Base-by-base conservation (phyloP, 1,140 invertebrate species). In the Myzus persicae region DNA sequence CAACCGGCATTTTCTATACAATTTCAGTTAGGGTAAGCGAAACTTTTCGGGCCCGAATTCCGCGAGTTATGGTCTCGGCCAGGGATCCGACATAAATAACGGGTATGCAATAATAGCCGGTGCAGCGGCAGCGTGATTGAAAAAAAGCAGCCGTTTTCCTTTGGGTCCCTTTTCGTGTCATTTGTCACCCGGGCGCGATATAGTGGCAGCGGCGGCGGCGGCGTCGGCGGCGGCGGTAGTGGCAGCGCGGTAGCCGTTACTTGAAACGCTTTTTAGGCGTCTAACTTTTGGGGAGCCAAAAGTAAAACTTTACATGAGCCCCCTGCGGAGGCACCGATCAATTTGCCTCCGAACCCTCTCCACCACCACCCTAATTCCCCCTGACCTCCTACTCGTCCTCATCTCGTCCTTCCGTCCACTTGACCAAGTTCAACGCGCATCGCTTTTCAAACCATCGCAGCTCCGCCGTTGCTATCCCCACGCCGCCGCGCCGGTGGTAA, bases 101-200 rank as follows among this genome's bases (percentile, higher is more conserved):
- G 91, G 91, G 91, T 85, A 85, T 93, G 91, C 81, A 92, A 92
- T 92, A 92, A 92, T 92, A 82, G 91, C 44, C 31, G n/a, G 67
- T 48, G 91, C 76, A 38, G 44, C 26, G 42, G 46, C 44, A 44
- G 81, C 76, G 91, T 81, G 90, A 93, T 93, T 93, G 91, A 93
- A 93, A 93, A 92, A 93, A 93, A 93, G n/a, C 90, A 92, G 90
- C 59, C 46, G 91, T 85, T 93, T 84, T 85, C 76, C 81, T 92
- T 40, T 51, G 81, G 91, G 91, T 93, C 91, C 81, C 44, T 48
- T 93, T 93, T 84, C 46, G 46, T 51, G 81, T 93, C 91, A 93
- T 93, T 93, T 93, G 91, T 93, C 91, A 93, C 81, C 81, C 91
- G 36, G 26, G 51, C 2, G 46, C 22, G 36, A 84, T 84, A 90